Evolutionary conservation across 2,888 invertebrate species (phyloP).

Genomic region (Caenorhabditis sp.): DNA sequence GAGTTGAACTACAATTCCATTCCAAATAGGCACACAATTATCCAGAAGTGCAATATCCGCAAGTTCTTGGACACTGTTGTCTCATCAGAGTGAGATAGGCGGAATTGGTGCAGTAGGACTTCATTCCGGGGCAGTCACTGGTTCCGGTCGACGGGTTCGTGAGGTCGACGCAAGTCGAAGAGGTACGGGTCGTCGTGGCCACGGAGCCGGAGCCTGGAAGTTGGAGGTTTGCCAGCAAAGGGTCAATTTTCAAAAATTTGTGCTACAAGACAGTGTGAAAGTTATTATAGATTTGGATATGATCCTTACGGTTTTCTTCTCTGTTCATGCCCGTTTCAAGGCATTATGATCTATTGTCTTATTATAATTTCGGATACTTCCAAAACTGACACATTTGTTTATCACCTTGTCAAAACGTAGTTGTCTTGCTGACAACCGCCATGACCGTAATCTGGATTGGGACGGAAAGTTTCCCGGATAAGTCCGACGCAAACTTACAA

Average conservation of each 20-base stretch:
- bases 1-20: not conserved
- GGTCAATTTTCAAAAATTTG: not conserved
- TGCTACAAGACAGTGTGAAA: too few species aligned
- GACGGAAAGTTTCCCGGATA: too few species aligned
- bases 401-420: too few species aligned
- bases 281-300: too few species aligned
- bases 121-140: slow-evolving; percentile 28
- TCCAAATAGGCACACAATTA: not conserved
- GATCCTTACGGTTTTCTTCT: too few species aligned
- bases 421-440: too few species aligned
- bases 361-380: too few species aligned
- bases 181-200: slow-evolving; percentile 9
- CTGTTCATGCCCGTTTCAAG: too few species aligned
- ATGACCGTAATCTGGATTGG: too few species aligned
- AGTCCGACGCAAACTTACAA: slow-evolving; percentile 3
- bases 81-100: slow-evolving; percentile 35
- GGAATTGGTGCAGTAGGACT: slow-evolving; percentile 10
- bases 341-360: too few species aligned
- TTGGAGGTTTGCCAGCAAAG: not conserved
- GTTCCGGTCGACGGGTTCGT: slow-evolving; percentile 40
- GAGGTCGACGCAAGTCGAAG: slow-evolving; percentile 32
- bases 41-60: slow-evolving; percentile 41
- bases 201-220: slow-evolving; percentile 21
- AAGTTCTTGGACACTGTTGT: slow-evolving; percentile 49
- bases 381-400: too few species aligned